Evolutionary conservation across 92 coral and sea anemone genomes (phyloP), one percentile per base, ranked within the genome.

Genomic region (Desmophyllum pertusum): DNA sequence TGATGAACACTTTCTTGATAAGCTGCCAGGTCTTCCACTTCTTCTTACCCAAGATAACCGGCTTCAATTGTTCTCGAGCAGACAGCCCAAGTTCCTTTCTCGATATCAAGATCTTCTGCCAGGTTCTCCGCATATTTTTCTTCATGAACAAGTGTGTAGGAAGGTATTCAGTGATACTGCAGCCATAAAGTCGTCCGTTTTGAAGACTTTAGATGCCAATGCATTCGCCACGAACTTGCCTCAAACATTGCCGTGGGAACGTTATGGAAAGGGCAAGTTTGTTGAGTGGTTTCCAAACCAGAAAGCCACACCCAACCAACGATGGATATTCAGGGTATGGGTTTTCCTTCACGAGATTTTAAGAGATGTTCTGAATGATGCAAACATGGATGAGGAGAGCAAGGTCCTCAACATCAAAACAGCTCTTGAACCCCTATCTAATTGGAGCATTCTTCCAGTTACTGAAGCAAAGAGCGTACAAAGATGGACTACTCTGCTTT

Each of bases 21-120:
- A 83, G n/a, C 90, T 92, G 14, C 71, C 89, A n/a, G 98, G 92
- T 8, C 90, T 95, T 70, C 98, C 98, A 17, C 78, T 95, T 79
- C 89, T 95, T 19, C 77, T 95, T 39, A 95, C 98, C 1, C 89
- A 92, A 50, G 98, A 95, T 77, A 53, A 89, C n/a, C 45, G 59
- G 15, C 76, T 95, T 21, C 85, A 91, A 23, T 73, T 71, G 61
- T 92, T 88, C 52, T 72, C 85, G 41, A 10, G n/a, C 2, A 10
- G 63, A 9, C 5, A 79, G n/a, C 88, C 90, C 33, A 88, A 80
- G 63, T 92, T 90, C 63, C 64, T 89, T 21, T 85, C 93, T 50
- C 41, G 71, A 5, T 84, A 77, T 81, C 37, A 51, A 7, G 84
- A 92, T 23, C 35, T 95, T 41, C 62, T 92, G 21, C 96, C 96